Evolutionary conservation across 2,113 vertebrate genomes (phyloP).

Genomic region (Oncorhynchus clarkii): DNA sequence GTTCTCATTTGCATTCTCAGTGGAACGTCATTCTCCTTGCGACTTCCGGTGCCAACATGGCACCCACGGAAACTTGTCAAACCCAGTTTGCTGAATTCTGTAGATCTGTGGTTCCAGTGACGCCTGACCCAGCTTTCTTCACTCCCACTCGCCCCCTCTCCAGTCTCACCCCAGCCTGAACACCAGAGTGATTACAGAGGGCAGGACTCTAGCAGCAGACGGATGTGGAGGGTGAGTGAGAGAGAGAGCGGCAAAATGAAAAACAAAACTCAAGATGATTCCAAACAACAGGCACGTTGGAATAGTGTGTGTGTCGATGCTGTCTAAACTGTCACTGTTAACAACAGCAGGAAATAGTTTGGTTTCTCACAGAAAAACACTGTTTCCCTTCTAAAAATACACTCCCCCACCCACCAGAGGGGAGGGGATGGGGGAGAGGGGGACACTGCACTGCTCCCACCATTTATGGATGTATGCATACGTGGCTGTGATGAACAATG

Average conservation of each 20-base stretch:
- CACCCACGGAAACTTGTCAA: neutral
- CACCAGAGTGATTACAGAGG: neutral
- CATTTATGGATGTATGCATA: slow-evolving; percentile 6
- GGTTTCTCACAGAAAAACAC: slow-evolving; percentile 73
- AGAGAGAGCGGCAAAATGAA: slow-evolving; percentile 11
- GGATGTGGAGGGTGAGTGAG: slow-evolving; percentile 8
- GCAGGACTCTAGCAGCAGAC: neutral
- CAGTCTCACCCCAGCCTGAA: neutral
- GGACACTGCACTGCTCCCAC: slow-evolving; percentile 10
- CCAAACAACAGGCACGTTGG: slow-evolving; percentile 80
- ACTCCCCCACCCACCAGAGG: slow-evolving; percentile 15
- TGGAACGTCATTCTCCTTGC: neutral
- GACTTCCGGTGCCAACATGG: neutral
- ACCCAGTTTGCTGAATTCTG: neutral
- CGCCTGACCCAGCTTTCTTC: too few species aligned
- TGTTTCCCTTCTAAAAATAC: neutral
- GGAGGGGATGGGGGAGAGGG: slow-evolving; percentile 22
- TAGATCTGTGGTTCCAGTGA: neutral
- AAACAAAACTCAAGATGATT: slow-evolving; percentile 37
- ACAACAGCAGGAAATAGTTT: slow-evolving; percentile 66
- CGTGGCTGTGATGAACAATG: neutral
- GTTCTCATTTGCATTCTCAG: neutral
- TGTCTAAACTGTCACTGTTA: slow-evolving; percentile 68
- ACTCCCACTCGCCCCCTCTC: neutral
- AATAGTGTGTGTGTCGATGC: slow-evolving; percentile 70